A percentile compares a stretch with the other conserved stretches of the same genome.
These are phyloP conservation scores for Heliconius charithonia DNA, from an alignment of 2,888 invertebrate genomes.

Conservation along the genomic window DNA sequence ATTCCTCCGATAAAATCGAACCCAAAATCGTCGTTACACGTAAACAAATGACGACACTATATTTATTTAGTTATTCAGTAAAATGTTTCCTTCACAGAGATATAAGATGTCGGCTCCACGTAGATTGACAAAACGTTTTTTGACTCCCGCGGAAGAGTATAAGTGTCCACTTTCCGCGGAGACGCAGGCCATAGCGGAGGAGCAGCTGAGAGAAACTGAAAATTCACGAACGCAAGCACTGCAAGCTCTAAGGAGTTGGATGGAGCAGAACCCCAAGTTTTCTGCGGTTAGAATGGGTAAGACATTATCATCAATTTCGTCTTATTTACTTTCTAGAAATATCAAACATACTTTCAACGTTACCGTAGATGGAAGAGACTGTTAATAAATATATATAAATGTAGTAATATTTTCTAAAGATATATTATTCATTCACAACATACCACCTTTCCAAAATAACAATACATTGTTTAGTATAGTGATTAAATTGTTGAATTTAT, in stretches of 20 bases:
- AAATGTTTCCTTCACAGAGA: slow-evolving; percentile 34
- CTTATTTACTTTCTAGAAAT: neutral
- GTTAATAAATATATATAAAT: neutral
- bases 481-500: neutral
- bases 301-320: slow-evolving; percentile 36
- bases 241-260: slow-evolving; percentile 87
- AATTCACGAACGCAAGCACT: slow-evolving; percentile 86
- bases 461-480: neutral
- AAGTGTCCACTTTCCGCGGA: slow-evolving; percentile 84
- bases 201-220: slow-evolving; percentile 88
- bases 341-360: neutral
- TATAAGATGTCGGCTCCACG: slow-evolving; percentile 63
- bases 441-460: neutral
- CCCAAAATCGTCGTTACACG: too few relatives aligned
- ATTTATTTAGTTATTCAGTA: neutral
- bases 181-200: slow-evolving; percentile 85
- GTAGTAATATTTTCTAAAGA: neutral
- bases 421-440: too few relatives aligned
- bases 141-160: slow-evolving; percentile 86
- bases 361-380: neutral
- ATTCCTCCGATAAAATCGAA: too few relatives aligned
- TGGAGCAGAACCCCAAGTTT: slow-evolving; percentile 88
- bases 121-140: slow-evolving; percentile 71
- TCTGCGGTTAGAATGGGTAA: slow-evolving; percentile 87
- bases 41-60: neutral